Base-by-base conservation (phyloP, 2,888 invertebrate genomes). In the Eupithecia tripunctaria region DNA sequence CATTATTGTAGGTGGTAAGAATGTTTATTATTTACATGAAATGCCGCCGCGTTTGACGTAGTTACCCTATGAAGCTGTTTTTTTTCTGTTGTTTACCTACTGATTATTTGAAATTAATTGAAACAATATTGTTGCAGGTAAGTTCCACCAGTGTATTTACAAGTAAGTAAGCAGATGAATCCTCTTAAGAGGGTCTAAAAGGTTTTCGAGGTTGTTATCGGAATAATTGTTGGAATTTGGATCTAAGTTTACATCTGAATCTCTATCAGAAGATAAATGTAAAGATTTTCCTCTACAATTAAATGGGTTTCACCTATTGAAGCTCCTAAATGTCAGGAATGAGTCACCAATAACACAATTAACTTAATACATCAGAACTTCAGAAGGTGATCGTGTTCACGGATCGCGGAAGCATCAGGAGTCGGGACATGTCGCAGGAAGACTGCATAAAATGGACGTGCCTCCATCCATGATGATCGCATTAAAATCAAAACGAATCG, bases 71-170 rank as follows among this genome's bases (percentile, higher is more conserved):
- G 29, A 29, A 47, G 21, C n/a, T 21, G 25, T 10, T 56, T 56
- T 5, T 4, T 56, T 5, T 25, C 6, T n/a, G 38, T 25, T 62
- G 62, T 64, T 32, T 36, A 36, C 36, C 36, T 66, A 14, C 63
- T 63, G 43, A 47, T 43, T 66, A 18, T 60, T 47, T 69, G 63
- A n/a, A 47, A 65, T 70, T 75, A 38, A 75, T 72, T 75, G 68
- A 72, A 76, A 74, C 10, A 60, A 68, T 71, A 68, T 76, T 76
- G 70, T 74, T 72, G 70, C 70, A 76, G 72, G 72, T 75, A 75
- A 75, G 75, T 75, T 67, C 36, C 43, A 63, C 56, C n/a, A n/a
- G n/a, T 63, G 36, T 63, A 32, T 18, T 36, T 63, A 36, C 18
- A 21, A 27, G 36, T 21, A 21, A 36, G 63, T 36, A 63, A 36